phyloP scores from a whole-genome alignment of 2,113 vertebrate species.

The Protobothrops mucrosquamatus region DNA sequence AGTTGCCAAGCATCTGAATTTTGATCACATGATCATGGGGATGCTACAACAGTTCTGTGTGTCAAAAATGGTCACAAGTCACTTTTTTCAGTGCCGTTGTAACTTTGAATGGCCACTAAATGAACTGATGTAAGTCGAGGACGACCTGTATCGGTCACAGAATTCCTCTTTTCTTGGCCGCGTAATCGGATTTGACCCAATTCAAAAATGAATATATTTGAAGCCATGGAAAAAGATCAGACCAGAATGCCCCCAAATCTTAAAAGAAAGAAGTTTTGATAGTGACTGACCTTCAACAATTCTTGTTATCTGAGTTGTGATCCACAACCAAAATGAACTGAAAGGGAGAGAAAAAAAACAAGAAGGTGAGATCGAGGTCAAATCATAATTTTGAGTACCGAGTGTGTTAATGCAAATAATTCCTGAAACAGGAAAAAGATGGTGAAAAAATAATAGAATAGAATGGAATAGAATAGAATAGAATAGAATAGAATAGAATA shows the following conservation, averaged over 20 bases:
- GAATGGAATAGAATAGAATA: too few species aligned
- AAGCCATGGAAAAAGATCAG: background rate
- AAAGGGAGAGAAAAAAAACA: conserved; percentile 31
- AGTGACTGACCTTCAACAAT: conserved; percentile 71
- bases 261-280: conserved; percentile 21
- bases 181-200: too few species aligned
- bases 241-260: background rate
- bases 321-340: conserved; percentile 75
- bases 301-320: conserved; percentile 67
- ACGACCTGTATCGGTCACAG: background rate
- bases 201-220: background rate
- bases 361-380: background rate
- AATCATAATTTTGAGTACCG: background rate
- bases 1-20: too few species aligned
- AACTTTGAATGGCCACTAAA: background rate
- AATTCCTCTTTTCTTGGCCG: background rate
- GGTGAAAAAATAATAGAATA: background rate
- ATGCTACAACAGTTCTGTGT: too few species aligned
- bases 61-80: too few species aligned
- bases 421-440: background rate
- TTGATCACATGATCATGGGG: too few species aligned
- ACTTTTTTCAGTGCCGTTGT: too few species aligned
- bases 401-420: background rate
- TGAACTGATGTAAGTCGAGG: background rate
- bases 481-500: too few species aligned